Percentiles rank a stretch among this genome's conserved stretches.
phyloP scores from a whole-genome alignment of 2,888 invertebrate species.

The Pollenia labialis region DNA sequence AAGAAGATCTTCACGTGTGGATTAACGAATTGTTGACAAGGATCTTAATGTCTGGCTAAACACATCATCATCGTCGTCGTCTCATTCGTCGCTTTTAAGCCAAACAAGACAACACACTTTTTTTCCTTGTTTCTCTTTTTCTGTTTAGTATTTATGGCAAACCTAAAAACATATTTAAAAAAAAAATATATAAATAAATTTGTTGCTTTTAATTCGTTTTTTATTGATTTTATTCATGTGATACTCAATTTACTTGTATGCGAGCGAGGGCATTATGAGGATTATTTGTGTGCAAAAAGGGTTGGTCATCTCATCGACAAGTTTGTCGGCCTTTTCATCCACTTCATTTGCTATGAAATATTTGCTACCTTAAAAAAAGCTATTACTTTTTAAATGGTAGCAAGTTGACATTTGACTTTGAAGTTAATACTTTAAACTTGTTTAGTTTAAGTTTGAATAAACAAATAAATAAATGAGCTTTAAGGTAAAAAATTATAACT shows the following conservation, averaged over 20 bases:
- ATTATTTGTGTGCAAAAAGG: neutral
- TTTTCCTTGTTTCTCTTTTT: neutral
- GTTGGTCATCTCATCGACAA: neutral
- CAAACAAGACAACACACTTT: constrained; percentile 16
- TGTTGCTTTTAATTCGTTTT: constrained; percentile 15
- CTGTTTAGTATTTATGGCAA: constrained; percentile 27
- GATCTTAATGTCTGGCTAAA: constrained; percentile 71
- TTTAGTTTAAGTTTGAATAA: neutral
- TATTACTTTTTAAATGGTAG: constrained; percentile 33
- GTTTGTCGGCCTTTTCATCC: constrained; percentile 25
- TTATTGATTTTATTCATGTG: constrained; percentile 43
- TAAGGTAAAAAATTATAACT: too few relatives aligned
- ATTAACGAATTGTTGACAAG: constrained; percentile 74
- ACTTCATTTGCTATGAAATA: constrained; percentile 4
- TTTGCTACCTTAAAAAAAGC: constrained; percentile 15
- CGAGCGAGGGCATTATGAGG: neutral
- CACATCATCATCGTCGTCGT: constrained; percentile 50
- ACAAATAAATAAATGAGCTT: too few relatives aligned
- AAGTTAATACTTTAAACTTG: constrained; percentile 21
- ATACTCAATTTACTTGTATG: constrained; percentile 12
- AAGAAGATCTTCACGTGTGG: constrained; percentile 65
- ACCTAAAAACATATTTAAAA: neutral
- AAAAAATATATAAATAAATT: constrained; percentile 21
- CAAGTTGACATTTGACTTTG: constrained; percentile 52
- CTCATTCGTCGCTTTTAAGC: neutral